Evolutionary conservation across 2,888 invertebrate genomes (phyloP), one percentile per base, ranked within the genome.

Genomic region (Eurytoma adleriae): DNA sequence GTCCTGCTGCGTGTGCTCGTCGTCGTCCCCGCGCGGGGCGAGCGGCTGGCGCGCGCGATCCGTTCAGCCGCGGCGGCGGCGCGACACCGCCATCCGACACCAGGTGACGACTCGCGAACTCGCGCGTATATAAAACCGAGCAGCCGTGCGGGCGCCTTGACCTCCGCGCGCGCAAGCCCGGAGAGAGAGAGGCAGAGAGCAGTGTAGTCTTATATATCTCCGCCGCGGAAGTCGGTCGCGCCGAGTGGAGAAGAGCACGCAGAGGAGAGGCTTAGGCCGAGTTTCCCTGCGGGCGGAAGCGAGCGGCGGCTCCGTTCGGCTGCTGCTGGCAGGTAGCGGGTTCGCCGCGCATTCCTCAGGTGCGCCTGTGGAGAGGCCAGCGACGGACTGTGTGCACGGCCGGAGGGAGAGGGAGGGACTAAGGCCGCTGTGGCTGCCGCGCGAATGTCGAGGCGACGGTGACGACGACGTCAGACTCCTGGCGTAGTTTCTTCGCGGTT

Each of bases 371-470:
- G 66, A 74, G 54, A 52, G 70, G 54, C 52, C 20, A 50, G 12
- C 18, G 16, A 20, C 27, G n/a, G 16, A 30, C 20, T 16, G 30
- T 24, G 64, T 92, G 91, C 57, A 92, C 89, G 50, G 88, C 56
- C 91, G 1, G 92, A 70, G 79, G 56, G 67, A 24, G 66, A 52
- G 68, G 56, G 20, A 68, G 50, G 66, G 74, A 57, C 10, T 20
- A 54, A 64, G 20, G 20, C 30, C 30, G 30, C 3, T 30, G 2
- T 24, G 18, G 20, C 20, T 20, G 59, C 59, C 18, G 57, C 13
- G 57, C 18, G 20, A 64, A 64, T 56, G 67, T 30, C 30, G 30
- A 59, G 50, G 27, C 68, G 68, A 50, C 24, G 48, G 10, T 10
- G 40, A 40, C 10, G 40, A 10, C 40, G 40, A 40, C 40, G 40